Evolutionary conservation across 2,113 vertebrate species (phyloP), one percentile per base, ranked within the genome.

Genomic region (Chunga burmeisteri): DNA sequence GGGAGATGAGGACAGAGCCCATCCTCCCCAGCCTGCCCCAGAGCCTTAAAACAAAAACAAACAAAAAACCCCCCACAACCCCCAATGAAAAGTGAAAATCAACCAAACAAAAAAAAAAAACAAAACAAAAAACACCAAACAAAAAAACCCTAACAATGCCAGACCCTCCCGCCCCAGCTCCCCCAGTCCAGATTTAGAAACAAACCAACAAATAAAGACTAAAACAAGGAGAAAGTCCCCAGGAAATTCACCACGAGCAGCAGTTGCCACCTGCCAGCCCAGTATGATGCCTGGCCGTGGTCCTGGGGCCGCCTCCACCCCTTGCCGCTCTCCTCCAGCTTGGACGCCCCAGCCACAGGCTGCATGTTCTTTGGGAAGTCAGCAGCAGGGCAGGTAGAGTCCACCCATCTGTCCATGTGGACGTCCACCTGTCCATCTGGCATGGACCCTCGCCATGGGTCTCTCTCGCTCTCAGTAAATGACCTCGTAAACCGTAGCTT

Each of bases 401-500:
- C 92, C 84, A 23, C 56, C 75, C 7, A 1, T 44, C 71, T 7
- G 5, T n/a, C 55, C 73, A 21, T 1, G 2, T 18, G 47, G 90
- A 55, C 4, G 2, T 20, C 42, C 6, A 30, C 42, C 56, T 40
- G 67, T 44, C 88, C 38, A 38, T 38, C 38, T 38, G 38, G 38
- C 38, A 38, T 38, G 38, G 38, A 38, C 38, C 38, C 38, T 38
- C 38, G 38, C 38, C 38, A 38, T 38, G 38, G 38, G 38, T 38
- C 38, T 62, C 38, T 12, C 13, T 17, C 0, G 1, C 8, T 8
- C 85, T 99, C 98, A 99, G 98, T 99, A 99, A 96, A 99, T 99
- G 96, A 99, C 99, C 97, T 99, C 99, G 0, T 99, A 99, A 52
- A 99, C 99, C 0, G 99, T 99, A 13, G 99, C 99, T 55, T 99